Percentiles rank a stretch among this genome's conserved stretches.
Evolutionary conservation across 1,140 invertebrate genomes (phyloP).

Genomic region (Ceratosolen fusciceps): DNA sequence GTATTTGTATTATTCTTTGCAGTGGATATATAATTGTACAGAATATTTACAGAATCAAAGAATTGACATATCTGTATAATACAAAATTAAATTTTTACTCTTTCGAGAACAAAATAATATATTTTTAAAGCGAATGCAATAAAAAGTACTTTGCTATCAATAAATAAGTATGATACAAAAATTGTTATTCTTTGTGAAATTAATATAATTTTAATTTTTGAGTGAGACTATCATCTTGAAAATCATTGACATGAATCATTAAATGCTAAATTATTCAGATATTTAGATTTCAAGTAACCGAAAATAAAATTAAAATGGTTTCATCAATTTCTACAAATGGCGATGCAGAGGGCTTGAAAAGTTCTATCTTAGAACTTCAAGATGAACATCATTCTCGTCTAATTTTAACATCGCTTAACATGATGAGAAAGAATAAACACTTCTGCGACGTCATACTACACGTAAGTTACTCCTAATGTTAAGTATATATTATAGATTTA

Average conservation of each 20-base stretch:
- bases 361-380: constrained; percentile 53
- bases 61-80: too few species aligned
- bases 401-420: constrained; percentile 78
- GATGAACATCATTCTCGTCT: constrained; percentile 73
- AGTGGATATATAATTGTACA: too few species aligned
- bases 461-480: constrained; percentile 70
- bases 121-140: too few species aligned
- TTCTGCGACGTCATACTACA: constrained; percentile 87
- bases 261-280: not conserved
- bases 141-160: too few species aligned
- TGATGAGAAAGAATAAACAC: constrained; percentile 82
- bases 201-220: too few species aligned
- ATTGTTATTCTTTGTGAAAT: too few species aligned
- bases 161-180: too few species aligned
- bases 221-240: not conserved
- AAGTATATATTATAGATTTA: not conserved
- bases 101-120: too few species aligned
- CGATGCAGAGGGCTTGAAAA: constrained; percentile 55
- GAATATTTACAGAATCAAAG: too few species aligned
- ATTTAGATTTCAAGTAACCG: too few species aligned
- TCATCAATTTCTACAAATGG: constrained; percentile 55
- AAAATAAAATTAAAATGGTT: constrained; percentile 52
- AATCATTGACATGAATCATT: constrained; percentile 31
- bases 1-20: too few species aligned
- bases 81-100: too few species aligned